Evolutionary conservation across 2,797 vertebrate species (phyloP).

Genomic region (Erethizon dorsatum): DNA sequence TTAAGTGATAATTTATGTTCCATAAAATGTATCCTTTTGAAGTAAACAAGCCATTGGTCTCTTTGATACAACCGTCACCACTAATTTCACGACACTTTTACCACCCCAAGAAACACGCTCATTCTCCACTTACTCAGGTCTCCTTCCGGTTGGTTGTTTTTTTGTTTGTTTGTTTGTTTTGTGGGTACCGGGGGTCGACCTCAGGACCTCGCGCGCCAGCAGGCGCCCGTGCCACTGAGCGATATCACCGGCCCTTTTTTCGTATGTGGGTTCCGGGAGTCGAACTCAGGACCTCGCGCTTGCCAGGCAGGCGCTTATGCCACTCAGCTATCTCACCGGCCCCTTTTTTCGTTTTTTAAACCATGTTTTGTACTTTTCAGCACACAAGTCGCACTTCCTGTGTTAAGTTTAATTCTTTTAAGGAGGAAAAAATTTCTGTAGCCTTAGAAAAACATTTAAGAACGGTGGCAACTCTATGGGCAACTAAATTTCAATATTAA

Average conservation of each 20-base stretch:
- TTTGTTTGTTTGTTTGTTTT: too few relatives aligned
- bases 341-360: background rate
- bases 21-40: background rate
- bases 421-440: background rate
- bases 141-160: background rate
- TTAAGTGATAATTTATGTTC: background rate
- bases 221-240: too few relatives aligned
- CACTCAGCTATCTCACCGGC: too few relatives aligned
- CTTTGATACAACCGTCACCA: background rate
- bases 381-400: background rate
- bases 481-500: background rate
- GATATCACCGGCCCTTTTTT: too few relatives aligned
- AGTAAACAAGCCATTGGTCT: background rate
- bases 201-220: too few relatives aligned
- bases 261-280: too few relatives aligned
- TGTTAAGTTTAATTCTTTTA: background rate
- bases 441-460: background rate
- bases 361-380: background rate
- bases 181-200: too few relatives aligned
- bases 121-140: background rate
- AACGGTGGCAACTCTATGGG: background rate
- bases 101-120: background rate
- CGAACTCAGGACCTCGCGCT: too few relatives aligned
- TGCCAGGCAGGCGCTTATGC: too few relatives aligned
- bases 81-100: background rate